Base-by-base conservation (phyloP, 2,888 invertebrate species). In the Macrophya annulata region DNA sequence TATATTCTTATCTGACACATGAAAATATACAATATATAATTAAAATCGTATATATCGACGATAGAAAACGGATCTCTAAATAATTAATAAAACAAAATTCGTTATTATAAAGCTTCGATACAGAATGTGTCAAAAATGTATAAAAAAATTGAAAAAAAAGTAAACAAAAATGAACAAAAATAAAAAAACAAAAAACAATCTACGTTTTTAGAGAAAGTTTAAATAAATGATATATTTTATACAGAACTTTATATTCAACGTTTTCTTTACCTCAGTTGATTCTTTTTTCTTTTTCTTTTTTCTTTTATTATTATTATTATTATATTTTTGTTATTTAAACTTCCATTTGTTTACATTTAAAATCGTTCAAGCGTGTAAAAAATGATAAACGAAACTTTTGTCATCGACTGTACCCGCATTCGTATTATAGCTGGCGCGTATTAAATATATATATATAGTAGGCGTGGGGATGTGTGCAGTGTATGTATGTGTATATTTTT, bases 401-500 rank as follows among this genome's bases (percentile, higher is more conserved):
- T 21, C 45, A 8, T 4, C 74, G 74, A 74, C 45, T 74, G 15
- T 74, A 74, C 74, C 68, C 37, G 68, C 68, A 37, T 37, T 68
- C 31, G 37, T 31, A 21, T 74, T 25, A 31, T 74, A 68, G 17
- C 31, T 51, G 25, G 5, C 51, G 31, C 51, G 55, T 77, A 77
- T 51, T 68, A 68, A 37, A 68, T 68, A 68, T 68, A 68, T 15
- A 68, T 68, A 68, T 68, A 68, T 15, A 37, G 37, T 68, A 68
- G 68, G 37, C 68, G 37, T 37, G 68, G 68, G 68, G 37, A 37
- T 68, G 25, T 31, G 31, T 68, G 37, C 37, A 15, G 31, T 68
- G 37, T 89, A 87, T 85, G 88, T 25, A 12, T 31, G 15, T 37
- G 12, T 55, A 17, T 55, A 55, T 55, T 2, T 25, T 25, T 68